Conservation (phyloP, 2,113 vertebrate genomes). For the Cisticola juncidis region DNA sequence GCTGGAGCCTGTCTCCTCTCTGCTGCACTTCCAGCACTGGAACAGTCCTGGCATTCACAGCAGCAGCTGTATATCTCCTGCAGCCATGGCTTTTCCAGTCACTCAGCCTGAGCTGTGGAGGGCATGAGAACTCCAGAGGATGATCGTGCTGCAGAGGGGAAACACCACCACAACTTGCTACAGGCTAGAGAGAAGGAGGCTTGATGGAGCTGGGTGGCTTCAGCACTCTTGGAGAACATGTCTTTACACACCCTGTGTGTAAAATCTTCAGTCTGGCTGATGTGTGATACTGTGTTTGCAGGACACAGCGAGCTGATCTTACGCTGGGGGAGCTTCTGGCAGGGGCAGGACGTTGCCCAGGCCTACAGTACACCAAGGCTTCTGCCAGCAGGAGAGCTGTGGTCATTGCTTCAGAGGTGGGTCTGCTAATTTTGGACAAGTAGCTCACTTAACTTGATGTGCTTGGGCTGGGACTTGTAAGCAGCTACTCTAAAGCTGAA, state of each 20-base stretch:
- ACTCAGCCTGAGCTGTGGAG: background rate
- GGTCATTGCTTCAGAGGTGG: background rate
- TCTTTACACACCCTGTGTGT: rapidly evolving
- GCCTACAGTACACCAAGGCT: rapidly evolving
- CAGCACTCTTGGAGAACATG: rapidly evolving
- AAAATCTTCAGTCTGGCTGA: background rate
- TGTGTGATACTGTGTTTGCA: background rate
- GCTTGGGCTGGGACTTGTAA: background rate
- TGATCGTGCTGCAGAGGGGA: background rate
- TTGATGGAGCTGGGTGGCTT: background rate
- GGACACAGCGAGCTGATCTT: rapidly evolving
- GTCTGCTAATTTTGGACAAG: background rate
- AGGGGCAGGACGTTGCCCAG: rapidly evolving
- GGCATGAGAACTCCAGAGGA: background rate
- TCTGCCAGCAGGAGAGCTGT: background rate
- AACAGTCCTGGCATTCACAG: background rate
- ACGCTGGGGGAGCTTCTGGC: rapidly evolving
- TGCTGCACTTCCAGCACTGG: background rate
- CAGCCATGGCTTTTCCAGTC: background rate
- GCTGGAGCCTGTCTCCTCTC: background rate
- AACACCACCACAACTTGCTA: rapidly evolving
- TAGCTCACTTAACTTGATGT: background rate
- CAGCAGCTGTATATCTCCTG: background rate
- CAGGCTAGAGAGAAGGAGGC: background rate
- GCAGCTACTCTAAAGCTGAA: background rate